phyloP scores from a whole-genome alignment of 1,140 invertebrate species.

The Hestina assimilis region DNA sequence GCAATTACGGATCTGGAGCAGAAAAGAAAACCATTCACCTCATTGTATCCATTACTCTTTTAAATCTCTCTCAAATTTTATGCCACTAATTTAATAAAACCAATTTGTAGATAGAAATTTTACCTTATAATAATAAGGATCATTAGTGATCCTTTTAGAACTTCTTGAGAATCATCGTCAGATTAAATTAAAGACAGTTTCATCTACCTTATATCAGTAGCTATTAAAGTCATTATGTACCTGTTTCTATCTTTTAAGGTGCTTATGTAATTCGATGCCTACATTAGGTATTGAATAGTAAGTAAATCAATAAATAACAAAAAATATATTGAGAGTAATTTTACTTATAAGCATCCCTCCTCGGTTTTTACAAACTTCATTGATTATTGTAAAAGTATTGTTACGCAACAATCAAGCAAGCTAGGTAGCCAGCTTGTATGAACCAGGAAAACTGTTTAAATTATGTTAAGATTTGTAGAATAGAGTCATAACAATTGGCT shows the following conservation, averaged over 20 bases:
- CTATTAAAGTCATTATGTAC: slow-evolving; percentile 3
- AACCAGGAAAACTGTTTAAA: too few species aligned
- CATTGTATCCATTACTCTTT: neutral
- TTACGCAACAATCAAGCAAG: too few species aligned
- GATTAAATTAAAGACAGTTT: neutral
- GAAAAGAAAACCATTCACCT: slow-evolving; percentile 1
- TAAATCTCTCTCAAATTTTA: neutral
- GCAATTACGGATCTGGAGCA: slow-evolving; percentile 84
- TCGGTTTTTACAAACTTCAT: too few species aligned
- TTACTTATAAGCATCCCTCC: too few species aligned
- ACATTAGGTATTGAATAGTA: slow-evolving; percentile 15
- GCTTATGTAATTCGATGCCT: slow-evolving; percentile 16
- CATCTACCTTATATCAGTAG: slow-evolving; percentile 5
- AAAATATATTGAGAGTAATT: neutral
- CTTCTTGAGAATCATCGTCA: neutral
- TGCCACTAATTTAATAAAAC: neutral
- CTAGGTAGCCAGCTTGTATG: too few species aligned
- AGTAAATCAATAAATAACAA: slow-evolving; percentile 11
- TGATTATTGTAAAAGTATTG: too few species aligned
- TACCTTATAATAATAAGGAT: too few species aligned
- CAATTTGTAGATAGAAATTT: neutral
- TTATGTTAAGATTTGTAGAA: too few species aligned
- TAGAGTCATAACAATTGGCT: too few species aligned
- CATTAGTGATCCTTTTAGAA: too few species aligned
- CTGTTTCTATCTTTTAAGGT: neutral